Evolutionary conservation across 2,888 invertebrate species (phyloP), one percentile per base, ranked within the genome.

Genomic region (Drosophila greeni): DNA sequence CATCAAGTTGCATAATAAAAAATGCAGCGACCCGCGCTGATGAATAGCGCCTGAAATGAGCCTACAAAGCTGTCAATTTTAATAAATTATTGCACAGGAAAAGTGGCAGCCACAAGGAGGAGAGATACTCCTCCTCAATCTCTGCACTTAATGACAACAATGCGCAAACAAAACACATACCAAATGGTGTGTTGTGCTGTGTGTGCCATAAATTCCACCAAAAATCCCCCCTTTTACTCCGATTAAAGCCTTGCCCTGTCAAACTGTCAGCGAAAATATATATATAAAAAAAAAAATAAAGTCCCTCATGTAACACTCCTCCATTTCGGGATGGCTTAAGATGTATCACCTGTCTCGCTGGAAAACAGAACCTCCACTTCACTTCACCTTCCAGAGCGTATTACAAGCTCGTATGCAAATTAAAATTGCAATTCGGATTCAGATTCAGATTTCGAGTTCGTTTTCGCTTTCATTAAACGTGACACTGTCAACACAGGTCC

Each of bases 1-100:
- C 85, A 86, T 86, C 86, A 86, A 82, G 76, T 86, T 85, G 83
- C 85, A 86, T 86, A 86, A 86, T 86, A 86, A 85, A 85, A 85
- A 85, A 77, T 81, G 81, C 81, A 82, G 74, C 78, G 79, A 80
- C 74, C 59, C 42, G 58, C 66, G 74, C 79, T 86, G 86, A 86
- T 86, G 85, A 86, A 86, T 86, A 86, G 85, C 84, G 81, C 85
- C 83, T 86, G 79, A 86, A 86, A 86, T 86, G 85, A 86, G 86
- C 86, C 85, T 82, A 82, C 85, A 86, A 83, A 80, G 82, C 86
- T 86, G 86, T 86, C 86, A 86, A 86, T 86, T 86, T 86, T 85
- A 86, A 86, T 86, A 86, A 86, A 86, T 86, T 86, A 86, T 86
- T 79, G 68, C 85, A 70, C 71, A 64, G 72, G 73, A 74, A 75